Conservation (phyloP, 2,113 vertebrate genomes). For the Hippocampus barbouri region DNA sequence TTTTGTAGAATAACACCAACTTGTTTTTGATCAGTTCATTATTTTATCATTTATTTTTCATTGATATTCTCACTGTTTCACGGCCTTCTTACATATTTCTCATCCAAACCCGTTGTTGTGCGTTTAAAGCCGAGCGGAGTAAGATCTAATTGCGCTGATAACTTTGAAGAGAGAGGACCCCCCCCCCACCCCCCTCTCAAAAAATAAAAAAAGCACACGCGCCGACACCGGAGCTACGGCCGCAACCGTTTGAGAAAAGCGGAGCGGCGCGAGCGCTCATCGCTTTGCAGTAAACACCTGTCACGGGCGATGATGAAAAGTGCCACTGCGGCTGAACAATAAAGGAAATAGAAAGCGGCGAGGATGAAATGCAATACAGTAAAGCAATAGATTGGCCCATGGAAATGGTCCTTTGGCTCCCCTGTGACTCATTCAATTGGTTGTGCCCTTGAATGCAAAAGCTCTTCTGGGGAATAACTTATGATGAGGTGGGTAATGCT, state of each 20-base stretch:
- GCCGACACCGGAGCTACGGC: neutral
- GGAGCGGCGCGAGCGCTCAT: constrained; percentile 23
- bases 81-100: neutral
- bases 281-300: constrained; percentile 44
- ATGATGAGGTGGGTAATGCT: constrained; percentile 36
- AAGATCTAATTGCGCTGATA: neutral
- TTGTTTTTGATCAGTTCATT: constrained; percentile 8
- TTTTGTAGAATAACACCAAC: neutral
- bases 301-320: constrained; percentile 51
- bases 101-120: neutral
- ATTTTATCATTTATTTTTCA: constrained; percentile 1
- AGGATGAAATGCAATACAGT: constrained; percentile 56
- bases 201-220: neutral
- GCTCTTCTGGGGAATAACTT: constrained; percentile 51
- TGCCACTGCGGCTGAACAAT: constrained; percentile 41
- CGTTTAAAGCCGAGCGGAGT: neutral
- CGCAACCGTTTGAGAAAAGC: neutral
- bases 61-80: neutral
- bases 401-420: constrained; percentile 44
- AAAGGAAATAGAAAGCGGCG: constrained; percentile 47
- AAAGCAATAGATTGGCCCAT: constrained; percentile 30
- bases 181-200: neutral
- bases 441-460: constrained; percentile 56
- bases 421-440: constrained; percentile 51
- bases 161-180: neutral